phyloP scores from a whole-genome alignment of 2,888 invertebrate species.

The Ophioninae sp. region DNA sequence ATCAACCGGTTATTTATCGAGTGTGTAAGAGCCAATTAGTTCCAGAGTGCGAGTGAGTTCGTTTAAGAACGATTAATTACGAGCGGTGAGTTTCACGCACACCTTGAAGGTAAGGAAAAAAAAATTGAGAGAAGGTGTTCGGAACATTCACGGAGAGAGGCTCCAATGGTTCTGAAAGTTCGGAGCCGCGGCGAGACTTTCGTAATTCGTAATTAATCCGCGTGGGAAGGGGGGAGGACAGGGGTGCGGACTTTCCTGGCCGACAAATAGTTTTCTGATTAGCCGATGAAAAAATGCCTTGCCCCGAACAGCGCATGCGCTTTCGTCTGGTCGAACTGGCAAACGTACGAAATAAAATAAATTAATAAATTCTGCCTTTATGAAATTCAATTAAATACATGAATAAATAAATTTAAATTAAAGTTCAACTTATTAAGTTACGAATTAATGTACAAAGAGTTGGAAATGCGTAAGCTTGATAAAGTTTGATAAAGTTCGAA shows the following conservation, averaged over 20 bases:
- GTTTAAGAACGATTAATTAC: conserved; percentile 62
- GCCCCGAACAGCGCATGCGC: neutral
- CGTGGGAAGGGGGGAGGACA: neutral
- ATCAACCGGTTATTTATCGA: conserved; percentile 55
- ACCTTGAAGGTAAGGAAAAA: neutral
- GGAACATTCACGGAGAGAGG: conserved; percentile 1
- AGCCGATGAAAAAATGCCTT: conserved; percentile 20
- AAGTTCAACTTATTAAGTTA: no score
- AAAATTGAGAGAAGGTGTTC: neutral
- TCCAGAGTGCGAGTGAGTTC: conserved; percentile 46
- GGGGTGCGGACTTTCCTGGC: conserved; percentile 54
- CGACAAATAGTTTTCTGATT: conserved; percentile 62
- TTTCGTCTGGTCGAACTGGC: neutral
- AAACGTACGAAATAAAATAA: conserved; percentile 9
- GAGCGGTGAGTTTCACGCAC: conserved; percentile 14
- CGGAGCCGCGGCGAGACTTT: conserved; percentile 32
- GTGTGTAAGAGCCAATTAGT: conserved; percentile 58
- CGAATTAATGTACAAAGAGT: no score
- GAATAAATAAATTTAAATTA: no score
- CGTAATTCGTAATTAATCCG: conserved; percentile 64
- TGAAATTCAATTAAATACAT: no score
- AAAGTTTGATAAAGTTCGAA: no score
- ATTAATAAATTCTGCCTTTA: neutral
- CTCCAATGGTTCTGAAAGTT: conserved; percentile 40
- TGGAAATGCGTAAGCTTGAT: no score